Evolutionary conservation across 2,797 vertebrate genomes (phyloP).

Genomic region (Rachycentron canadum): DNA sequence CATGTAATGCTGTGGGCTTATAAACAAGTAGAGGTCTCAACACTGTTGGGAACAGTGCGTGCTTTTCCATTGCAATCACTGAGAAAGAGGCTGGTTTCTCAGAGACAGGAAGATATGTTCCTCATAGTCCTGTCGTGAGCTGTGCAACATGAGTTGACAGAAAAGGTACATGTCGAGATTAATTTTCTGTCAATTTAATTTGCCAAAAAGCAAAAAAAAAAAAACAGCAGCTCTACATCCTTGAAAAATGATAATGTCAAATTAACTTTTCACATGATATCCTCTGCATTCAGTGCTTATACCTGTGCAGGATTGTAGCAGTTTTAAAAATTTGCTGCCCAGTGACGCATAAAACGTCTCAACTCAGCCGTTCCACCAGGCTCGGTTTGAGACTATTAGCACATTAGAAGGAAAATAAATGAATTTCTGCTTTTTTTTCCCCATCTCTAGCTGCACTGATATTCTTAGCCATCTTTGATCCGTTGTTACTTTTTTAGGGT

Average conservation of each 20-base stretch:
- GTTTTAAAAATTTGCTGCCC: neutral
- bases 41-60: constrained; percentile 8
- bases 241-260: neutral
- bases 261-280: neutral
- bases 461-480: constrained; percentile 14
- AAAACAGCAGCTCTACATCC: neutral
- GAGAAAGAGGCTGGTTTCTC: neutral
- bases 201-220: neutral
- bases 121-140: constrained; percentile 3
- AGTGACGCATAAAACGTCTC: neutral
- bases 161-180: neutral
- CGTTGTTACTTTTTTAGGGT: neutral
- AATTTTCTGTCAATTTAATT: constrained; percentile 10
- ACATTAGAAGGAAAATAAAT: constrained; percentile 1
- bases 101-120: neutral
- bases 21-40: constrained; percentile 1
- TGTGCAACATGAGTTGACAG: neutral
- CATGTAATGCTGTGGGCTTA: neutral
- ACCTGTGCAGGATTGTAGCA: neutral
- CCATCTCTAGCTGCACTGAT: constrained; percentile 9
- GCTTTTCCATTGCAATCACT: constrained; percentile 3
- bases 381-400: constrained; percentile 20
- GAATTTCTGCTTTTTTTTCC: rapidly evolving
- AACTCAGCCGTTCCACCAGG: neutral
- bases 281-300: neutral